Evolutionary conservation across 2,113 vertebrate genomes (phyloP).

Genomic region (Setophaga kirtlandii): DNA sequence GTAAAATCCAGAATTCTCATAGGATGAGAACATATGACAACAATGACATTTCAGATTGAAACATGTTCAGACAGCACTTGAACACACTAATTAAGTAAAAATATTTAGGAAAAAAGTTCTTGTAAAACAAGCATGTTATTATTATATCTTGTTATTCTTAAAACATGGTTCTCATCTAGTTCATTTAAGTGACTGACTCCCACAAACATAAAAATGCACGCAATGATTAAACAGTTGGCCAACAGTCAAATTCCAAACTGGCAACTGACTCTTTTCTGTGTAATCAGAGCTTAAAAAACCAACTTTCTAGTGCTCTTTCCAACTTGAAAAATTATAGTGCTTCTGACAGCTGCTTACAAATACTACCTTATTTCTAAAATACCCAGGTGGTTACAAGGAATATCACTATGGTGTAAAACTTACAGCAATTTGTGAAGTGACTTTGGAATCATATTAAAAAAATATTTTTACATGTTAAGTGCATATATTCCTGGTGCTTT

Average conservation of each 20-base stretch:
- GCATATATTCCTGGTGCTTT: not conserved
- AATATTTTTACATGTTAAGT: not conserved
- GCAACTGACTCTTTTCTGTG: not conserved
- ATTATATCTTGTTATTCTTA: not conserved
- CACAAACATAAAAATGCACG: not conserved
- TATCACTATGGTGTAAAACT: not conserved
- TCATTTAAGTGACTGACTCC: not conserved
- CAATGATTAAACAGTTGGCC: not conserved
- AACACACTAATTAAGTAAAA: not conserved
- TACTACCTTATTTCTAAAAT: not conserved
- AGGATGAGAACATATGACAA: not conserved
- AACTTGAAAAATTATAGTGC: not conserved
- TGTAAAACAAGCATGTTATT: not conserved
- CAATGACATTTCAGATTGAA: not conserved
- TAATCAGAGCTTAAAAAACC: not conserved
- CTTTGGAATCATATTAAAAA: not conserved
- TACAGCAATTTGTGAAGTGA: not conserved
- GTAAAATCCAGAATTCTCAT: not conserved
- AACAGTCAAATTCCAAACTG: not conserved
- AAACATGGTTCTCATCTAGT: not conserved
- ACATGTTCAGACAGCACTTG: not conserved
- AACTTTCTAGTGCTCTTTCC: not conserved
- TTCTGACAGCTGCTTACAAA: not conserved
- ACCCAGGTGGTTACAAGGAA: not conserved
- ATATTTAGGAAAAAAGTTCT: not conserved